Evolutionary conservation across 2,113 vertebrate species (phyloP), one percentile per base, ranked within the genome.

Genomic region (Pyrgilauda ruficollis): DNA sequence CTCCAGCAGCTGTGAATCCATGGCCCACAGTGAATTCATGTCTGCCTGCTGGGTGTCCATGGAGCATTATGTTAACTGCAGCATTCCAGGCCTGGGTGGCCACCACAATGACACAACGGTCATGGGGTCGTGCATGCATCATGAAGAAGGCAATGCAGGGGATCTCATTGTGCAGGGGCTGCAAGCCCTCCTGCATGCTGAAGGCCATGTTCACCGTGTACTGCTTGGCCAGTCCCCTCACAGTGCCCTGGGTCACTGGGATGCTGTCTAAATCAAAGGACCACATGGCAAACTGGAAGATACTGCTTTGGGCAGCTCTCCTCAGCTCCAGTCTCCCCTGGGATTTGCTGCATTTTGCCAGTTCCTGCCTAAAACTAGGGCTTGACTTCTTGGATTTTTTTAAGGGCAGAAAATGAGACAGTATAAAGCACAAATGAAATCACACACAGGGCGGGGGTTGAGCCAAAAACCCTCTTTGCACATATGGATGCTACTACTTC

Each of bases 211-310:
- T 98, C 98, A 99, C 98, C 93, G 98, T 85, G 2, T 99, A 99
- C 91, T 98, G 98, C 95, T 99, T 99, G 80, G 99, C 99, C 88
- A 99, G 95, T 8, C 99, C 99, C 0, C 98, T 99, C 99, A 99
- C 98, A 76, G 99, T 99, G 44, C 99, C 99, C 96, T 99, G 98
- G 24, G 99, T 98, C 44, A 98, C 97, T 0, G 99, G 99, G 49
- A 99, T 95, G 83, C 24, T 35, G 19, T 13, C 30, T 15, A 13
- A 49, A 19, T 13, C 24, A 23, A 56, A 84, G 24, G 19, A 47
- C 13, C 1, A 1, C 43, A 43, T 0, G 50, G 13, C 27, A 43
- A 35, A 35, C 50, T 35, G 4, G 5, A 68, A 62, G 26, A 52
- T 4, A 16, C 7, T 26, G 61, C 68, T 53, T n/a, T 44, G 73